phyloP scores from a whole-genome alignment of 2,113 vertebrate genomes.

The Siniperca knerii region DNA sequence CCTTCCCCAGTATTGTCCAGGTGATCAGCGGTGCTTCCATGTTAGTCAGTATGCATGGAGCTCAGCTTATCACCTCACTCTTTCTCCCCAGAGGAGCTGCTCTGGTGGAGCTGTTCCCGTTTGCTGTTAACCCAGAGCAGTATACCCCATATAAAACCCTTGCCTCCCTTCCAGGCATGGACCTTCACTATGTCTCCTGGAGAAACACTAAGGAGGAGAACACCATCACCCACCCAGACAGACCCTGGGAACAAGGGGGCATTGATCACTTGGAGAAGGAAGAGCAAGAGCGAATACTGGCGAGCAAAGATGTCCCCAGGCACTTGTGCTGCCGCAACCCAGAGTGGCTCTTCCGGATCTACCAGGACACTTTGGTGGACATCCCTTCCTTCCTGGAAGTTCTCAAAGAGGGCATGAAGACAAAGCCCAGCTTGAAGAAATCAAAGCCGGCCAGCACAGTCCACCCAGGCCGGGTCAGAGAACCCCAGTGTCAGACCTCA shows the following conservation, averaged over 20 bases:
- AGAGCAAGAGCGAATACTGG: slow-evolving; percentile 91
- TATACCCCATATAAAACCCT: slow-evolving; percentile 97
- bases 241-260: slow-evolving; percentile 97
- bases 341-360: slow-evolving; percentile 98
- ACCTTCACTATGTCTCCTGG: slow-evolving; percentile 95
- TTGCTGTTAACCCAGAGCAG: slow-evolving; percentile 95
- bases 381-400: slow-evolving; percentile 88
- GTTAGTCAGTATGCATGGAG: slow-evolving; percentile 97
- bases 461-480: slow-evolving; percentile 94
- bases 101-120: slow-evolving; percentile 95
- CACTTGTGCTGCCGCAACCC: slow-evolving; percentile 97
- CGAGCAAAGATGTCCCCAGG: slow-evolving; percentile 91
- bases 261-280: slow-evolving; percentile 91
- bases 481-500: slow-evolving; percentile 91
- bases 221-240: slow-evolving; percentile 89
- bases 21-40: slow-evolving; percentile 91
- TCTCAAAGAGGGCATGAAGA: slow-evolving; percentile 88
- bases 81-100: slow-evolving; percentile 93
- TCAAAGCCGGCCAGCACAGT: slow-evolving; percentile 85
- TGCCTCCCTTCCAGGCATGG: slow-evolving; percentile 94
- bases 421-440: slow-evolving; percentile 85
- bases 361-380: slow-evolving; percentile 96
- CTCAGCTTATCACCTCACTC: slow-evolving; percentile 92
- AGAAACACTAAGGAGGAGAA: slow-evolving; percentile 89
- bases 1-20: slow-evolving; percentile 89